Base-by-base conservation (phyloP, 2,797 vertebrate species). In the Merluccius polli region DNA sequence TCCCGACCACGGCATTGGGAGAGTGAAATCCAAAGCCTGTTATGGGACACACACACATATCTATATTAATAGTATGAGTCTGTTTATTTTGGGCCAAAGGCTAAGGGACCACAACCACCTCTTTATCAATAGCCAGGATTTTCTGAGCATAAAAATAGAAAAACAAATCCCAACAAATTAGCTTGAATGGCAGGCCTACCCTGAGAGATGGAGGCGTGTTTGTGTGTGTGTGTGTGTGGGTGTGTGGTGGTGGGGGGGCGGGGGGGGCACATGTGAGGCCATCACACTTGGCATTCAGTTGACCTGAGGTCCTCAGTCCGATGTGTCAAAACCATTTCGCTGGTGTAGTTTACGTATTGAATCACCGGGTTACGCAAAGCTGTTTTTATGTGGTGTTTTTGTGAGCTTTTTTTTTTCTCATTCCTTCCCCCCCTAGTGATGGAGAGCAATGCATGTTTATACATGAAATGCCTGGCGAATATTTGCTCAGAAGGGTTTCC, bases 401-500 rank as follows among this genome's bases (percentile, higher is more conserved):
- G 27, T 30, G n/a, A n/a, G n/a, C n/a, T 27, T 41, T 31, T 80
- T 78, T 79, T 73, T 11, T 15, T 11, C 10, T 41, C 81, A 75
- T 80, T 73, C 71, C 38, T 13, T n/a, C 72, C 75, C 76, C 87
- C 80, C 83, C 81, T 73, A 78, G 84, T 87, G 90, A 91, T 86
- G 85, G 85, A 92, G 92, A 93, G 90, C 91, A 87, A 88, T 89
- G 84, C 92, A 91, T 93, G 92, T 94, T 94, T 93, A 93, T 94
- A 94, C 93, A 93, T 92, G 89, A 93, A 93, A 93, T 91, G 89
- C 88, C 91, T 87, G 76, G 83, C 92, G 92, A 93, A 93, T 93
- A 92, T 94, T 91, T 93, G 92, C 91, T 92, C 91, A 88, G 90
- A 93, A 94, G 93, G 92, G 91, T 87, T 93, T 89, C 89, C 89